These are phyloP conservation scores for Zapornia atra DNA, from an alignment of 2,113 vertebrate genomes.

Conservation along the genomic window DNA sequence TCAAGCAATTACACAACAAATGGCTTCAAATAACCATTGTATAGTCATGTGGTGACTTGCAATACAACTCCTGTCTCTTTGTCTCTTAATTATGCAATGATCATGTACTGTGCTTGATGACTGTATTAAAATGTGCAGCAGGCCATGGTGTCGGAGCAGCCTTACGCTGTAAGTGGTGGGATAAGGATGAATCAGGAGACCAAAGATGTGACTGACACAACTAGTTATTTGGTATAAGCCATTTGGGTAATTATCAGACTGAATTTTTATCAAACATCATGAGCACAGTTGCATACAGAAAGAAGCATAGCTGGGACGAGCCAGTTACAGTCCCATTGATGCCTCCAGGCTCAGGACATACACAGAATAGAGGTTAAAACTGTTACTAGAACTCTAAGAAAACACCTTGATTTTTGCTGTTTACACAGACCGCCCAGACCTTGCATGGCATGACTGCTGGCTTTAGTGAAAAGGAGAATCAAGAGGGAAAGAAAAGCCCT, in stretches of 20 bases:
- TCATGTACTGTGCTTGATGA: neutral
- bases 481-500: neutral
- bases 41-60: neutral
- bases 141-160: neutral
- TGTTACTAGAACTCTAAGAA: neutral
- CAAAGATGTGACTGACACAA: neutral
- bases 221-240: neutral
- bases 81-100: neutral
- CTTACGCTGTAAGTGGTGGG: neutral
- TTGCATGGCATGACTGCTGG: neutral
- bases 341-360: neutral
- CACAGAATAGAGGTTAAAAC: neutral
- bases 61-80: neutral
- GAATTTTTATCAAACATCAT: neutral
- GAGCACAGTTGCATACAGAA: neutral
- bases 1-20: constrained; percentile 5
- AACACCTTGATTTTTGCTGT: neutral
- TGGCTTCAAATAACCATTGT: neutral
- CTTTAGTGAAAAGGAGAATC: neutral
- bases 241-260: neutral
- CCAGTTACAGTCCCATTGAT: neutral
- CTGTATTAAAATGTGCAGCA: neutral
- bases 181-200: neutral
- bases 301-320: neutral
- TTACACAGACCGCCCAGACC: neutral